These are phyloP conservation scores for Spea multiplicata DNA, from an alignment of 2,113 vertebrate species.

Conservation along the genomic window DNA sequence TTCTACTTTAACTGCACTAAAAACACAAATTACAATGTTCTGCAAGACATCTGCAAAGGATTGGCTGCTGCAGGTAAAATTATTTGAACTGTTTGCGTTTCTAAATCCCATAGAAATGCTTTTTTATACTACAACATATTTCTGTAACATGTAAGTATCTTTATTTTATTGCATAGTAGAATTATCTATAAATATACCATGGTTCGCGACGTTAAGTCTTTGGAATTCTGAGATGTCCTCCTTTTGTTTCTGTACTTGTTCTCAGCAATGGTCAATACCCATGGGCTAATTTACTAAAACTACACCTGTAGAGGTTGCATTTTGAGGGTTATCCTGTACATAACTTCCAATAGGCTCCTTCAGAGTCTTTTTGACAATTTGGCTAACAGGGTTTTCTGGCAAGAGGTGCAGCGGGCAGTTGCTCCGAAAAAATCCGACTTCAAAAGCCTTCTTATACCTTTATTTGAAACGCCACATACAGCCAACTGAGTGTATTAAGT, in stretches of 20 bases:
- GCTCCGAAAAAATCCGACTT: too few relatives aligned
- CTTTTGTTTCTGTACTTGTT: neutral
- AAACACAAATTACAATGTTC: slow-evolving; percentile 23
- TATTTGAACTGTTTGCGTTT: neutral
- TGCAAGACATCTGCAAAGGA: slow-evolving; percentile 43
- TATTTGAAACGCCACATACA: too few relatives aligned
- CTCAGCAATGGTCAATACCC: neutral
- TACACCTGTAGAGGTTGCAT: slow-evolving; percentile 32
- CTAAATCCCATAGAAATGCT: neutral
- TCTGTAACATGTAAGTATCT: neutral
- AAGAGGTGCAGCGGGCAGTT: too few relatives aligned
- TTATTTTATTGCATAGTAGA: slow-evolving; percentile 7
- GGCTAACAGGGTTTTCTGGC: neutral
- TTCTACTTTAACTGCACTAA: slow-evolving; percentile 36
- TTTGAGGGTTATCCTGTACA: slow-evolving; percentile 6
- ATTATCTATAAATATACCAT: slow-evolving; percentile 12
- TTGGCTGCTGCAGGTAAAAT: slow-evolving; percentile 33
- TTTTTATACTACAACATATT: slow-evolving; percentile 1
- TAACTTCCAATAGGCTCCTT: slow-evolving; percentile 41
- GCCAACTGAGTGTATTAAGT: too few relatives aligned
- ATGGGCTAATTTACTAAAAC: slow-evolving; percentile 8
- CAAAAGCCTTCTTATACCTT: too few relatives aligned
- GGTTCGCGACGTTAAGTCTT: slow-evolving; percentile 17
- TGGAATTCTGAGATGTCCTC: neutral
- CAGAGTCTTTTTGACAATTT: slow-evolving; percentile 36